phyloP scores from a whole-genome alignment of 2,113 vertebrate species.

The Apteryx owenii region DNA sequence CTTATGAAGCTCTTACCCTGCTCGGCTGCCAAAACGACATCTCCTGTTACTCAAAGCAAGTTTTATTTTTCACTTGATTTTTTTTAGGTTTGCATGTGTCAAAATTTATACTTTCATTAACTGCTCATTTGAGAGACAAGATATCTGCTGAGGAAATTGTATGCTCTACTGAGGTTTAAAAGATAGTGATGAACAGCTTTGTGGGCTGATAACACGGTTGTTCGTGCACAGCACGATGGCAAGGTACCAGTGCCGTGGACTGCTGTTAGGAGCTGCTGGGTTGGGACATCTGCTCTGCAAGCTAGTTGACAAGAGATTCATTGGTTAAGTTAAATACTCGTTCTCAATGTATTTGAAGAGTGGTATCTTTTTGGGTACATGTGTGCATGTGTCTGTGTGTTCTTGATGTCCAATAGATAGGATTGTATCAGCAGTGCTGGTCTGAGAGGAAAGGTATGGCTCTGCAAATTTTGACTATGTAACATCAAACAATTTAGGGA shows the following conservation, averaged over 20 bases:
- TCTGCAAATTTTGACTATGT: neutral
- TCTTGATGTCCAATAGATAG: neutral
- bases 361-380: neutral
- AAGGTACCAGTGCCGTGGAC: neutral
- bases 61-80: constrained; percentile 74
- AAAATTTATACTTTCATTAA: constrained; percentile 12
- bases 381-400: accelerated
- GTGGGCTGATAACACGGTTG: neutral
- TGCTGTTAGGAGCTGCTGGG: neutral
- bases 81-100: constrained; percentile 66
- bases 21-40: constrained; percentile 87
- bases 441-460: neutral
- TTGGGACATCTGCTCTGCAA: neutral
- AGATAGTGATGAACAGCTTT: neutral
- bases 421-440: neutral
- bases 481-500: neutral
- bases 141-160: neutral
- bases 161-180: neutral
- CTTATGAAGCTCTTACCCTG: constrained; percentile 93
- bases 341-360: neutral
- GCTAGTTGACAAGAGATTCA: neutral
- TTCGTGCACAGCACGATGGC: neutral
- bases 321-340: neutral
- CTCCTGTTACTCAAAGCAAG: constrained; percentile 94
- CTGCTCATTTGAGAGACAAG: neutral